Evolutionary conservation across 2,113 vertebrate genomes (phyloP), one percentile per base, ranked within the genome.

Genomic region (Mesembrinibis cayennensis): DNA sequence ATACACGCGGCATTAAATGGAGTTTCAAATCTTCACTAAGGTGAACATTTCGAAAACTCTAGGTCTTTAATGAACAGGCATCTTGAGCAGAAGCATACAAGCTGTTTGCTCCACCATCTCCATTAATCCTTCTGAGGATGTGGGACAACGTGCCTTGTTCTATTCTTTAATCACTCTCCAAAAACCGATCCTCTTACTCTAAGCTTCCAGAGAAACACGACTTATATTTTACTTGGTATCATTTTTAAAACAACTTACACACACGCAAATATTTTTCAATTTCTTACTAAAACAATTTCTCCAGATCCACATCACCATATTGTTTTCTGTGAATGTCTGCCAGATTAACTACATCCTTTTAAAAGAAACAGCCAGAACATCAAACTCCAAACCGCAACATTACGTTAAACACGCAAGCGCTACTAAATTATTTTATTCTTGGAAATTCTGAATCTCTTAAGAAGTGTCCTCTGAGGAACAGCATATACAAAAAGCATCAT

Each of bases 261-360:
- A 78, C 36, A 70, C 21, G 67, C 62, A 96, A 91, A 89, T 92
- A 92, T 95, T 97, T 94, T 94, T 88, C 87, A 71, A 38, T 93
- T 91, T 85, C 89, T 91, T 95, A 87, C 36, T 91, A 87, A 96
- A 96, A 96, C 70, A 90, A 21, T 53, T 89, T 82, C 90, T 95
- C 70, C 70, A 89, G 66, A 69, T 80, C 72, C 92, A 72, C 56
- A 87, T 6, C 27, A 80, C 49, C 58, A 72, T 86, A 73, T 12
- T 83, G 70, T 95, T 94, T 96, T 71, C 84, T 94, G 78, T 85
- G 89, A 95, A 89, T 56, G 49, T 11, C 70, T 87, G 87, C 87
- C 91, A 96, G 82, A 82, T 45, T 65, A 90, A 90, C 87, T 80
- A 77, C 58, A 87, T 77, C 87, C 85, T 95, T 93, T 87, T 34